These are phyloP conservation scores for Leptosomus discolor DNA, from an alignment of 2,113 vertebrate species.

Conservation along the genomic window DNA sequence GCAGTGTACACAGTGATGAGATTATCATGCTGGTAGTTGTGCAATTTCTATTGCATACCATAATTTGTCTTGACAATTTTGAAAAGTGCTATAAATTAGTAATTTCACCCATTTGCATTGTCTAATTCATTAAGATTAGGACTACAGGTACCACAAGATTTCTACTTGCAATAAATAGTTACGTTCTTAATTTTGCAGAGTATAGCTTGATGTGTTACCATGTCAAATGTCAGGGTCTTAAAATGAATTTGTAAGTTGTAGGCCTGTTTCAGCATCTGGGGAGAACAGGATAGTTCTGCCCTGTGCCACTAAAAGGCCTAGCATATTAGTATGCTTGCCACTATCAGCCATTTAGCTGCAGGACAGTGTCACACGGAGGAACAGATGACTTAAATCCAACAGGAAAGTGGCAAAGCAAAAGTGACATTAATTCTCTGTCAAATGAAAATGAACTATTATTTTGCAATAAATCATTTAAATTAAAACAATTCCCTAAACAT, in stretches of 20 bases:
- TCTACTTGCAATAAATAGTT: neutral
- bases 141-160: neutral
- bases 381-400: constrained; percentile 54
- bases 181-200: neutral
- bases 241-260: constrained; percentile 3
- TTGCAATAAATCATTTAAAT: constrained; percentile 6
- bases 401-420: constrained; percentile 64
- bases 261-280: constrained; percentile 21
- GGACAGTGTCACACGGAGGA: constrained; percentile 62
- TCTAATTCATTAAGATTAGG: neutral
- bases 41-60: neutral
- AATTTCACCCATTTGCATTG: neutral
- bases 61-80: neutral
- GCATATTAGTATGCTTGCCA: constrained; percentile 63
- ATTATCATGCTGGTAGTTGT: neutral
- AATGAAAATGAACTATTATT: constrained; percentile 56
- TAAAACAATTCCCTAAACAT: constrained; percentile 25
- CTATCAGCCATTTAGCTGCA: constrained; percentile 53
- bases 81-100: neutral
- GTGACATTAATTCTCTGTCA: constrained; percentile 63
- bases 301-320: constrained; percentile 57
- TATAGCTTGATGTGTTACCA: neutral
- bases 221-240: constrained; percentile 4
- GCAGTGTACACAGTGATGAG: neutral
- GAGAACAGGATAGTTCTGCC: constrained; percentile 31